Evolutionary conservation across 2,888 invertebrate species (phyloP).

Genomic region (Sericinus montela): DNA sequence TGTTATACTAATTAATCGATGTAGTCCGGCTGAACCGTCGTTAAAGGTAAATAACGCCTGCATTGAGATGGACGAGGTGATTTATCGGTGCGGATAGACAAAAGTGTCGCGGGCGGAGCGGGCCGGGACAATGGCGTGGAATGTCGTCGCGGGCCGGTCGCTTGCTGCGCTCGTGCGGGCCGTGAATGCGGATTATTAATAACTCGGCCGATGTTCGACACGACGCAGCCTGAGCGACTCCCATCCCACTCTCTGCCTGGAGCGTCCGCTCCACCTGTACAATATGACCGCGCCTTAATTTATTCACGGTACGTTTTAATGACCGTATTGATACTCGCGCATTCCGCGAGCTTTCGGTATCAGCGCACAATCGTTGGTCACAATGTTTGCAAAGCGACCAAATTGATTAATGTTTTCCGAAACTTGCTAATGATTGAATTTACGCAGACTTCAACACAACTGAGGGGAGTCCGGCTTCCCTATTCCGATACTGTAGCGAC

Average conservation of each 20-base stretch:
- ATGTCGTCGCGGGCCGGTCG: constrained; percentile 71
- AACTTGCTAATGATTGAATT: constrained; percentile 51
- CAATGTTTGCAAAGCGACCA: constrained; percentile 15
- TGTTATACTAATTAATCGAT: constrained; percentile 78
- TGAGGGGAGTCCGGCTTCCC: constrained; percentile 43
- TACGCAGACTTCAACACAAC: constrained; percentile 41
- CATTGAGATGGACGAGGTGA: constrained; percentile 67
- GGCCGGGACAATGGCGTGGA: constrained; percentile 69
- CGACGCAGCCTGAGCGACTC: constrained; percentile 38
- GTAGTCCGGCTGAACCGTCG: constrained; percentile 61
- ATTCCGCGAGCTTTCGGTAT: constrained; percentile 22
- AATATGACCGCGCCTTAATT: constrained; percentile 49
- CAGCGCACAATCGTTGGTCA: constrained; percentile 20
- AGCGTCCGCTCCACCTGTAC: constrained; percentile 65
- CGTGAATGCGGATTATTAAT: constrained; percentile 77
- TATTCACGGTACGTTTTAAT: constrained; percentile 57
- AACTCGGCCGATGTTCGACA: constrained; percentile 56
- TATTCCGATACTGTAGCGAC: constrained; percentile 47
- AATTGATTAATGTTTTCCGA: constrained; percentile 44
- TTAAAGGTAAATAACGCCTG: constrained; percentile 72
- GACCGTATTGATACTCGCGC: constrained; percentile 40
- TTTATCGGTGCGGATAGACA: constrained; percentile 76
- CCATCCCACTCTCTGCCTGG: constrained; percentile 55
- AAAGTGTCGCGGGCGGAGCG: constrained; percentile 75
- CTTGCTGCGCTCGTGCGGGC: constrained; percentile 65